Evolutionary conservation across 2,797 vertebrate genomes (phyloP).

Genomic region (Simalia tracyae): DNA sequence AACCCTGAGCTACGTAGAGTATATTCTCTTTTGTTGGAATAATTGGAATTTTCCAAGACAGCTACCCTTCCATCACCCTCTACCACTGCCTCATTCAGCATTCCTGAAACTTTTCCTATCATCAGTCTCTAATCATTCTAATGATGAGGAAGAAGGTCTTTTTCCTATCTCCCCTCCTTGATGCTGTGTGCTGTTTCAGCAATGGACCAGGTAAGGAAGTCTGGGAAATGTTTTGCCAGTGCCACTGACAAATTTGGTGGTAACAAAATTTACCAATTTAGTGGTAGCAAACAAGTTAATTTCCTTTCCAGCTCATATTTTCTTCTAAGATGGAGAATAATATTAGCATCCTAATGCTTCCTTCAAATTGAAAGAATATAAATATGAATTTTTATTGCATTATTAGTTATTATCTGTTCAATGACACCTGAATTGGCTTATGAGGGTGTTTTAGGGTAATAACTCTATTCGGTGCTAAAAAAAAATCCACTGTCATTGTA

Average conservation of each 20-base stretch:
- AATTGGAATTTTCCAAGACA: too few relatives aligned
- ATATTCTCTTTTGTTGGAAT: too few relatives aligned
- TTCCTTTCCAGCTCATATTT: neutral
- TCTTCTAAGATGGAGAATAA: neutral
- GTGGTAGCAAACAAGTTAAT: neutral
- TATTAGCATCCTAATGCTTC: neutral
- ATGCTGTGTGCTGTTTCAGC: neutral
- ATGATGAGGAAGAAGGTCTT: neutral
- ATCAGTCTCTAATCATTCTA: neutral
- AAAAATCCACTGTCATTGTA: neutral
- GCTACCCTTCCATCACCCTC: too few relatives aligned
- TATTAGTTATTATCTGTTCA: neutral
- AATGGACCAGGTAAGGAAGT: neutral
- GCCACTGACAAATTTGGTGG: too few relatives aligned
- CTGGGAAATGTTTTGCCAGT: neutral
- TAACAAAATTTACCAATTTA: too few relatives aligned
- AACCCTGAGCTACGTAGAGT: too few relatives aligned
- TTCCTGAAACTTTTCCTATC: neutral
- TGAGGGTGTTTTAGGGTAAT: neutral
- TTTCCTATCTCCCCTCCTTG: neutral
- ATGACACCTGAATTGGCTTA: neutral
- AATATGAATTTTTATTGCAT: neutral
- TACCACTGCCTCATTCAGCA: too few relatives aligned
- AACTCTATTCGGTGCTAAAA: neutral
- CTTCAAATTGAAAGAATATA: neutral